These are phyloP conservation scores for Oppia nitens DNA, from an alignment of 1,140 invertebrate genomes.

Conservation along the genomic window DNA sequence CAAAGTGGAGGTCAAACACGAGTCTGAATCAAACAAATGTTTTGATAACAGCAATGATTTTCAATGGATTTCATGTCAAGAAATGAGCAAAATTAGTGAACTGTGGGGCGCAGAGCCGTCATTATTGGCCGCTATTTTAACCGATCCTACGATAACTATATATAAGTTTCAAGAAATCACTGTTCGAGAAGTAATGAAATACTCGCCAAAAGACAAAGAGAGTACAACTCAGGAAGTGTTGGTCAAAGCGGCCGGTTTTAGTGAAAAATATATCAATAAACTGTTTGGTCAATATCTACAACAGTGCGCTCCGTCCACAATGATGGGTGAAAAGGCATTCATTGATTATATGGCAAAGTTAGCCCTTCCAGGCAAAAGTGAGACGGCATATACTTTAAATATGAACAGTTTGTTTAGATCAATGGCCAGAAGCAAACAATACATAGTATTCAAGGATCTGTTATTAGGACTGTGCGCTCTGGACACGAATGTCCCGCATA, in stretches of 20 bases:
- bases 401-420: no score
- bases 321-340: constrained; percentile 13
- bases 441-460: constrained; percentile 2
- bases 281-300: constrained; percentile 18
- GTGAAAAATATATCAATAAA: constrained; percentile 11
- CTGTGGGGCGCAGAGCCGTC: neutral
- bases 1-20: neutral
- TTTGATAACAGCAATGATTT: neutral
- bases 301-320: constrained; percentile 16
- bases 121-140: neutral
- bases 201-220: neutral
- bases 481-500: constrained; percentile 35
- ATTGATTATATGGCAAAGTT: constrained; percentile 8
- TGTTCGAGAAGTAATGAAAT: neutral
- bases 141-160: neutral
- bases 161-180: neutral
- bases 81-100: neutral
- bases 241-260: constrained; percentile 11
- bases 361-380: neutral
- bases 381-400: neutral
- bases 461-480: constrained; percentile 33
- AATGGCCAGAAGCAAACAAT: neutral
- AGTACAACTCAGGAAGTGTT: neutral
- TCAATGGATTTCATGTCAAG: neutral
- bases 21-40: neutral